These are phyloP conservation scores for Porites lobata DNA, from an alignment of 92 coral and sea anemone species.

Conservation along the genomic window DNA sequence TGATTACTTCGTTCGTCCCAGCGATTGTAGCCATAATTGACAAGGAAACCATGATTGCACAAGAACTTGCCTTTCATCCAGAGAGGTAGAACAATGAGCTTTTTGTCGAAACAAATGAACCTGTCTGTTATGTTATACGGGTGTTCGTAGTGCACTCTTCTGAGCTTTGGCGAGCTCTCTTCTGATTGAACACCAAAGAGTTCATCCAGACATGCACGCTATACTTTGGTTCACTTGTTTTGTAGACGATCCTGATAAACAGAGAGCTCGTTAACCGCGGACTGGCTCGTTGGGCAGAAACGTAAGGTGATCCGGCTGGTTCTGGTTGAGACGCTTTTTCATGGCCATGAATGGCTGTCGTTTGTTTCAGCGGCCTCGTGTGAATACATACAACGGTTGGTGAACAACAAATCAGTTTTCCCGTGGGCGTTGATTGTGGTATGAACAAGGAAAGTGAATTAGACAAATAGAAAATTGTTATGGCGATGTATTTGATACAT, in stretches of 20 bases:
- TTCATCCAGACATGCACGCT: too few species aligned
- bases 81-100: too few species aligned
- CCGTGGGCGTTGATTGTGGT: not conserved
- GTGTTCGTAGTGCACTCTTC: too few species aligned
- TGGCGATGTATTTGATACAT: not conserved
- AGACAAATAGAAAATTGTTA: not conserved
- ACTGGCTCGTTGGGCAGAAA: conserved; percentile 94
- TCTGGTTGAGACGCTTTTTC: not conserved
- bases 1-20: too few species aligned
- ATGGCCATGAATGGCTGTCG: conserved; percentile 6
- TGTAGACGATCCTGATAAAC: conserved; percentile 90
- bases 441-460: conserved; percentile 7
- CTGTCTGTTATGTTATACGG: too few species aligned
- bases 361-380: not conserved
- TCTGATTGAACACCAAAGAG: too few species aligned
- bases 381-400: not conserved
- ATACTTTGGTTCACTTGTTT: not conserved
- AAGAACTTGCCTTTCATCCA: too few species aligned
- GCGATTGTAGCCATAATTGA: too few species aligned
- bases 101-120: too few species aligned
- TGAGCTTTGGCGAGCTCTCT: too few species aligned
- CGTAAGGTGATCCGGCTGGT: conserved; percentile 40
- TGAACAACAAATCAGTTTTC: not conserved
- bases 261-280: conserved; percentile 93
- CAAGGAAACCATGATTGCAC: too few species aligned